These are phyloP conservation scores for Chaetops frenatus DNA, from an alignment of 2,113 vertebrate species.

Conservation along the genomic window DNA sequence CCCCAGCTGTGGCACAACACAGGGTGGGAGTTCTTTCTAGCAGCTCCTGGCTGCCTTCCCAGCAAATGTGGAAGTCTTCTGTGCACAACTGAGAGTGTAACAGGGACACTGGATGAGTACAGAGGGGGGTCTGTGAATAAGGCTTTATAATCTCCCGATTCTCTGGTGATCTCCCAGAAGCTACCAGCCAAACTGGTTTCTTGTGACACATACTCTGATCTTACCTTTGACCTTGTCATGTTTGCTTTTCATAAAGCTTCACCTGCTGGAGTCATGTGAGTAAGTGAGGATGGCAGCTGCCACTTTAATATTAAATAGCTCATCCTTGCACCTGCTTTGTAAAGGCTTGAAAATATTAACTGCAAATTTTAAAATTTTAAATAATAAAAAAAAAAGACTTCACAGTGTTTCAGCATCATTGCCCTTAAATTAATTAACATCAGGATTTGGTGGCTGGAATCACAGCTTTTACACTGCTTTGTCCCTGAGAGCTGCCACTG, in stretches of 20 bases:
- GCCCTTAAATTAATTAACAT: background rate
- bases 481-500: background rate
- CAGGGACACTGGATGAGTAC: fast-evolving
- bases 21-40: background rate
- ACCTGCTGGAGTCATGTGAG: background rate
- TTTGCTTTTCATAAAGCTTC: background rate
- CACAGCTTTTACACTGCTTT: background rate
- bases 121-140: background rate
- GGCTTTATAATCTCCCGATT: background rate
- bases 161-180: background rate
- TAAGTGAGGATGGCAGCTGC: background rate
- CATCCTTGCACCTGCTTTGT: background rate
- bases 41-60: background rate
- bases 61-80: background rate
- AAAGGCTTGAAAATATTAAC: background rate
- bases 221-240: background rate
- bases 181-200: background rate
- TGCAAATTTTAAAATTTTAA: background rate
- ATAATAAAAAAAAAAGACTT: background rate
- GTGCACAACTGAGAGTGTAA: background rate
- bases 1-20: background rate
- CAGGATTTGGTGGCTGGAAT: background rate
- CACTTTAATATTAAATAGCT: background rate
- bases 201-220: background rate
- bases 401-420: background rate